Evolutionary conservation across 2,797 vertebrate species (phyloP), one percentile per base, ranked within the genome.

Genomic region (Astyanax mexicanus): DNA sequence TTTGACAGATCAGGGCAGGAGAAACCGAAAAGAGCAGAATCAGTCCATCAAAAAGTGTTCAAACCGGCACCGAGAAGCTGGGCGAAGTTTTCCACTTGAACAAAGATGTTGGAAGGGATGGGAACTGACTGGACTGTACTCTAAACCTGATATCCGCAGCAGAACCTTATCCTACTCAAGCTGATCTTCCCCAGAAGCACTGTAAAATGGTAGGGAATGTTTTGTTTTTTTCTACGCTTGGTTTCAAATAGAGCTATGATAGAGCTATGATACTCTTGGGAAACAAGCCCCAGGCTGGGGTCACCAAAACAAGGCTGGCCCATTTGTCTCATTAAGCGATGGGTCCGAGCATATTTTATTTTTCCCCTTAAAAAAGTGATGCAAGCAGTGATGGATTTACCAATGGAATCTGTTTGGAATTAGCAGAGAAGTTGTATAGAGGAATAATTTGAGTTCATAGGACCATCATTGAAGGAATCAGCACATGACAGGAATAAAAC

Each of bases 171-270:
- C 15, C 55, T 37, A 11, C 17, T 17, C 61, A 37, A 23, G 3
- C 19, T 9, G 10, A 25, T 21, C 44, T 58, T 51, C 25, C 66
- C 45, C 35, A 44, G 47, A 42, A 54, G 47, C n/a, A 25, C 47
- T 32, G 7, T 69, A 51, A 75, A 75, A 49, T 69, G 3, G 15
- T 25, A 67, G 13, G 15, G 1, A 42, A 25, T 13, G 40, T 58
- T n/a, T 19, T 37, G 45, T 47, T 58, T n/a, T 19, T 37, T 45
- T 47, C 32, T 35, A 15, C 32, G 17, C 51, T 67, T n/a, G n/a
- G 19, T 74, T 45, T 55, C 37, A 52, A 60, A 65, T 23, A 12
- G 17, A 6, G 1, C 17, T 58, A 40, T 29, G 8, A 49, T 10
- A 5, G 4, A 23, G 10, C 42, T 38, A 19, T 29, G 21, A 38